Percentiles rank a stretch among this genome's conserved stretches.
Conservation (phyloP, 2,888 invertebrate genomes). For the Nomada goodeniana region DNA sequence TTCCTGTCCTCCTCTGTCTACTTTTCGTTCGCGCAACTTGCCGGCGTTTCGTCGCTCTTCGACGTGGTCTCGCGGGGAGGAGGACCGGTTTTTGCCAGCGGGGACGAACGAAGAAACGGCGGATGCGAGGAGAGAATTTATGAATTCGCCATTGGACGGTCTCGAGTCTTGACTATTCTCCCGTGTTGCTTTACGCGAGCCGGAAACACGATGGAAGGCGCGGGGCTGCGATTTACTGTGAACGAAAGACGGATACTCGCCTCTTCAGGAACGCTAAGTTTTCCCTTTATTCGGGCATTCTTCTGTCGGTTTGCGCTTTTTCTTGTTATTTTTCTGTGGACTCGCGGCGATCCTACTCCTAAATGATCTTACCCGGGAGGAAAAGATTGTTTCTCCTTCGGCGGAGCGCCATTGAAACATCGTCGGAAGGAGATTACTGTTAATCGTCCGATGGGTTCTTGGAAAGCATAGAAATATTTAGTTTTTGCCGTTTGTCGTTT, state of each 20-base stretch:
- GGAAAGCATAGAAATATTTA: neutral
- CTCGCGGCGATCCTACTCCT: slow-evolving; percentile 3
- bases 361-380: neutral
- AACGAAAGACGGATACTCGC: slow-evolving; percentile 13
- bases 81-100: slow-evolving; percentile 18
- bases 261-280: slow-evolving; percentile 27
- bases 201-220: slow-evolving; percentile 41
- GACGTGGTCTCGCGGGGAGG: neutral
- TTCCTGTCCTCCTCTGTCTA: slow-evolving; percentile 39
- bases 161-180: slow-evolving; percentile 36
- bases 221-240: slow-evolving; percentile 26
- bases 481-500: too few species aligned
- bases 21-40: slow-evolving; percentile 45
- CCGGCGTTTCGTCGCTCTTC: neutral
- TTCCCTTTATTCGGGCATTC: slow-evolving; percentile 1
- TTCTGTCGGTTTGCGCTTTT: neutral
- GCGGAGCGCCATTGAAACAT: neutral
- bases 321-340: neutral
- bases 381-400: slow-evolving; percentile 1
- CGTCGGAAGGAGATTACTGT: neutral
- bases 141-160: slow-evolving; percentile 65
- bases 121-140: slow-evolving; percentile 64
- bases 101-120: slow-evolving; percentile 32
- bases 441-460: neutral
- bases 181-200: neutral